Percentiles rank a stretch among this genome's conserved stretches.
These are phyloP conservation scores for Priocnemis perturbator DNA, from an alignment of 2,888 invertebrate species.

Conservation along the genomic window DNA sequence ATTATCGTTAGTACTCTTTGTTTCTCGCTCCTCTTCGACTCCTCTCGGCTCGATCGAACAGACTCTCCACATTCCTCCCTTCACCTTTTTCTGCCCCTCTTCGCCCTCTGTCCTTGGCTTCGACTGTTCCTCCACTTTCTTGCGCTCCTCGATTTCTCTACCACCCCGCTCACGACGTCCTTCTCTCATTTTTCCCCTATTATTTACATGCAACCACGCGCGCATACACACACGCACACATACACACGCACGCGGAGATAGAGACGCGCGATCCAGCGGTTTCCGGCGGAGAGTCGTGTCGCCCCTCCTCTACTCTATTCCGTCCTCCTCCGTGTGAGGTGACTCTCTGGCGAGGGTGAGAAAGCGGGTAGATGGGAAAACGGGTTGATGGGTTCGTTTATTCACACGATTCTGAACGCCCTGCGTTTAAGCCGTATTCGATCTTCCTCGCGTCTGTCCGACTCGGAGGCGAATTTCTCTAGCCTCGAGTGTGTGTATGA, in stretches of 20 bases:
- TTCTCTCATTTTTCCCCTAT: constrained; percentile 2
- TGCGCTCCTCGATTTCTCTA: constrained; percentile 12
- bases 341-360: too few relatives aligned
- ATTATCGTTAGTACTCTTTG: too few relatives aligned
- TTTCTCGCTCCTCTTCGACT: constrained; percentile 7
- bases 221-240: neutral
- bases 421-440: too few relatives aligned
- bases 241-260: too few relatives aligned
- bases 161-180: neutral
- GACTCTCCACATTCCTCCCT: constrained; percentile 12
- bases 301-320: neutral
- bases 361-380: too few relatives aligned
- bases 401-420: too few relatives aligned
- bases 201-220: constrained; percentile 1
- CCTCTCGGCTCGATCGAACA: neutral
- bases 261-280: too few relatives aligned
- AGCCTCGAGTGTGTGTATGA: too few relatives aligned
- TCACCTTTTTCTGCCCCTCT: constrained; percentile 8
- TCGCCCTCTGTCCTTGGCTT: neutral
- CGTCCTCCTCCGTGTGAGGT: constrained; percentile 12
- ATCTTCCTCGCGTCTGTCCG: too few relatives aligned
- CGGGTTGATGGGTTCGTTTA: too few relatives aligned
- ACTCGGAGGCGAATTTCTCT: too few relatives aligned
- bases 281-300: neutral
- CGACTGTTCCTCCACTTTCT: constrained; percentile 8